Evolutionary conservation across 2,797 vertebrate genomes (phyloP), one percentile per base, ranked within the genome.

Genomic region (Arrhamphus sclerolepis): DNA sequence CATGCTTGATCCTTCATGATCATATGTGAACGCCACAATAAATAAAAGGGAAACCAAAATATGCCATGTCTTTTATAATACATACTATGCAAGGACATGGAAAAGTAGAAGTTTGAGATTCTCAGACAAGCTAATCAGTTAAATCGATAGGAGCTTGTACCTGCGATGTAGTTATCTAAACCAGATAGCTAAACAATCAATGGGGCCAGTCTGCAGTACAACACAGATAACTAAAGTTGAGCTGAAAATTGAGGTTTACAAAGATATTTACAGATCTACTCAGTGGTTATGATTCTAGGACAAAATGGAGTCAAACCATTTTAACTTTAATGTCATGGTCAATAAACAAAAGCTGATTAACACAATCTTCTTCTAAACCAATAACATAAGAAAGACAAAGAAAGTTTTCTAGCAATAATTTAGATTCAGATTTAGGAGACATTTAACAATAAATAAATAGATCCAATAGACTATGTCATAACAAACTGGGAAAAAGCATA

Each of bases 21-120:
- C 89, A 88, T 84, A 80, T 80, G 90, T 76, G 83, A 88, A 75
- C 80, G 83, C 81, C 90, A 91, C 90, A 91, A 93, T 93, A 92
- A 95, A 94, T 92, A 89, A 88, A 84, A 86, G 63, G 7, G 38
- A 83, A 87, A 80, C 78, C 87, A 87, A 84, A 74, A 78, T 72
- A 72, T 86, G 80, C 78, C 62, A 70, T 81, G 75, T 85, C 74
- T 84, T 82, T 73, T 89, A 89, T 87, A 44, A 86, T 88, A 89
- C 81, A 89, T 86, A 81, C 84, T 63, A 71, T 87, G 88, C 84
- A 88, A 71, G 69, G 82, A 62, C 62, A 55, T 70, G 81, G 62
- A 68, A 64, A 81, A 64, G 62, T 51, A 64, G 66, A 57, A 38
- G 42, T 62, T 46, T 73, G 49, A 72, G 70, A 68, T 49, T 2